phyloP scores from a whole-genome alignment of 2,113 vertebrate genomes.

The Tor tambroides region DNA sequence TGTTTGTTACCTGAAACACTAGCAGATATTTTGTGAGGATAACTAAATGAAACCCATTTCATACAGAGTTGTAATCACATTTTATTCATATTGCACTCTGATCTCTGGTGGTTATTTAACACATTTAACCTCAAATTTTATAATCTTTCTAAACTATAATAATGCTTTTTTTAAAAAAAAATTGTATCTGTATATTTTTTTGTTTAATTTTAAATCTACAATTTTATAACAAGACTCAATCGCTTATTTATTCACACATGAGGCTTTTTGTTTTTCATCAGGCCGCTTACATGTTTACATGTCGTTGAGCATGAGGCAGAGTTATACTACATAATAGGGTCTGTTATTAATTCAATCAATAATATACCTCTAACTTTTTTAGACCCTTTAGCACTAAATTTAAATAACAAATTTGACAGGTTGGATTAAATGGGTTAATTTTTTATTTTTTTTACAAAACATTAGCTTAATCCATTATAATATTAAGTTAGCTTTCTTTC shows the following conservation, averaged over 20 bases:
- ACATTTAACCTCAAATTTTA: not conserved
- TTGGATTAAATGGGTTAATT: not conserved
- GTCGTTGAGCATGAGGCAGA: not conserved
- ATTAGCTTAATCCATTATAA: not conserved
- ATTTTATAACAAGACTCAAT: not conserved
- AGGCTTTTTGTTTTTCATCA: not conserved
- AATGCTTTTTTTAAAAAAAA: not conserved
- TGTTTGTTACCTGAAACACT: conserved; percentile 5
- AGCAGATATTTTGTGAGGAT: not conserved
- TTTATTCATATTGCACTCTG: not conserved
- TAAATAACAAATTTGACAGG: not conserved
- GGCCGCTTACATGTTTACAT: not conserved
- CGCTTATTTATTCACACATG: not conserved
- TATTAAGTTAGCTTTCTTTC: not conserved
- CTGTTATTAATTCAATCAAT: not conserved
- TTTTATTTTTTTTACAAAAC: not conserved
- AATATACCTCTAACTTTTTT: not conserved
- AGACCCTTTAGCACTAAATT: not conserved
- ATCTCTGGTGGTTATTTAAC: not conserved
- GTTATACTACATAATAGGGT: not conserved
- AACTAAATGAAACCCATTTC: not conserved
- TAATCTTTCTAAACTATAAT: too few relatives aligned
- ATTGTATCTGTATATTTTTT: not conserved
- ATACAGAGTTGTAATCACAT: not conserved
- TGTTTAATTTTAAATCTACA: not conserved